A percentile compares a stretch with the other conserved stretches of the same genome.
phyloP scores from a whole-genome alignment of 2,797 vertebrate genomes.

The Florisuga fusca region DNA sequence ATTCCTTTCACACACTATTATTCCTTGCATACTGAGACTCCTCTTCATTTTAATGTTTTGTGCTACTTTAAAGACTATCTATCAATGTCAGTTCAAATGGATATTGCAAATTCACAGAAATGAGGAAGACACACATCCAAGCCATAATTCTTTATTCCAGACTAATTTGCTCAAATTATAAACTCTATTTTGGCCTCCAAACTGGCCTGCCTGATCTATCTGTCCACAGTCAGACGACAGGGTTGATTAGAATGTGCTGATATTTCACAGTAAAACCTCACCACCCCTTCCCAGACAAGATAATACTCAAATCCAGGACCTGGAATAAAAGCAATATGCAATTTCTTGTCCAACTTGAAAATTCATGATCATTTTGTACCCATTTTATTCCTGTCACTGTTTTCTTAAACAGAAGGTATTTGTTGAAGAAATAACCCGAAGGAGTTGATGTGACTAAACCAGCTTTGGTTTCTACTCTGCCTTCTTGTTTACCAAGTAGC shows the following conservation, averaged over 20 bases:
- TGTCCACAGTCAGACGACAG: not conserved
- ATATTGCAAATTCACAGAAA: slow-evolving; percentile 24
- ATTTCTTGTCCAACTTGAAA: slow-evolving; percentile 37
- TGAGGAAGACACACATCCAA: slow-evolving; percentile 3
- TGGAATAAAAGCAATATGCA: slow-evolving; percentile 1
- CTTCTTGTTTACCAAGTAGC: slow-evolving; percentile 7
- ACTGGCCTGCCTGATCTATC: not conserved
- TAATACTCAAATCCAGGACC: slow-evolving; percentile 16
- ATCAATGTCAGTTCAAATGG: slow-evolving; percentile 11
- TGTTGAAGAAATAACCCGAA: not conserved
- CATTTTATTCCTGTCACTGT: not conserved
- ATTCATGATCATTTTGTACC: not conserved
- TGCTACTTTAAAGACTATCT: slow-evolving; percentile 20
- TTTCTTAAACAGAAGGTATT: slow-evolving; percentile 28
- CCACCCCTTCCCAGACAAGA: slow-evolving; percentile 25
- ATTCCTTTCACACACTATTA: not conserved
- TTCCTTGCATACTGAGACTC: not conserved
- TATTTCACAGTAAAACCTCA: slow-evolving; percentile 34
- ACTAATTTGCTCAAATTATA: slow-evolving; percentile 2
- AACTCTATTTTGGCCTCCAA: not conserved
- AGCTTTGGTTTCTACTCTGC: not conserved
- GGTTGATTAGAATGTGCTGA: not conserved
- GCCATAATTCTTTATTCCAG: not conserved
- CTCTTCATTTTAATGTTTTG: slow-evolving; percentile 23
- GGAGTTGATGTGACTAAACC: not conserved